A percentile compares a stretch with the other conserved stretches of the same genome.
These are phyloP conservation scores for Sus cebifrons DNA, from an alignment of 2,797 vertebrate genomes.

Conservation along the genomic window DNA sequence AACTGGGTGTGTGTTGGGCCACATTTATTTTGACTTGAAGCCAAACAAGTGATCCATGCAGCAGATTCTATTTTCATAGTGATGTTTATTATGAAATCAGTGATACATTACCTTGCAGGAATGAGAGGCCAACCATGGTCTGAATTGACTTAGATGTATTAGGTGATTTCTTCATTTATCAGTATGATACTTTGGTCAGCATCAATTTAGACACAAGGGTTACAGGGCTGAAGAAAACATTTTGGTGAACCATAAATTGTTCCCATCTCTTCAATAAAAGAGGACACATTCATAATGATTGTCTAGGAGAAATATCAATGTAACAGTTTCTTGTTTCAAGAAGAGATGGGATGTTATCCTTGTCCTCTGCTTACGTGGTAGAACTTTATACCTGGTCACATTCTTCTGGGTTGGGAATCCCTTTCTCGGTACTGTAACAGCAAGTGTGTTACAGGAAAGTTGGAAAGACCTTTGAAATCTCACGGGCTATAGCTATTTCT, in stretches of 20 bases:
- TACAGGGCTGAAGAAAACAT: neutral
- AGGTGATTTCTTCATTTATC: neutral
- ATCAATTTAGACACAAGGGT: neutral
- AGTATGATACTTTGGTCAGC: neutral
- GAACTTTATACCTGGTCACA: neutral
- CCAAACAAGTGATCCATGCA: neutral
- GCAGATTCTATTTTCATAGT: constrained; percentile 30
- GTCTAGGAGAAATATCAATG: constrained; percentile 7
- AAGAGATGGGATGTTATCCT: neutral
- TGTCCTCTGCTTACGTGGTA: neutral
- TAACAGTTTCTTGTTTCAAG: neutral
- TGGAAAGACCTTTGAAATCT: constrained; percentile 24
- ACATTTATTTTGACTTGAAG: neutral
- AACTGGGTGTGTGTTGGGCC: neutral
- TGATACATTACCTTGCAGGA: neutral
- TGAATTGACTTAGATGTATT: neutral
- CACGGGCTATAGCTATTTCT: neutral
- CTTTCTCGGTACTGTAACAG: neutral
- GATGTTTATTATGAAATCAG: neutral
- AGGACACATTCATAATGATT: neutral
- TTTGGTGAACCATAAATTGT: neutral
- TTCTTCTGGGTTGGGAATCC: neutral
- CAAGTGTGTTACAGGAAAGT: neutral
- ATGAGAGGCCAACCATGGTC: neutral
- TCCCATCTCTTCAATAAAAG: neutral